A percentile compares a stretch with the other conserved stretches of the same genome.
Evolutionary conservation across 2,888 invertebrate species (phyloP).

Genomic region (Mimachlamys varia): DNA sequence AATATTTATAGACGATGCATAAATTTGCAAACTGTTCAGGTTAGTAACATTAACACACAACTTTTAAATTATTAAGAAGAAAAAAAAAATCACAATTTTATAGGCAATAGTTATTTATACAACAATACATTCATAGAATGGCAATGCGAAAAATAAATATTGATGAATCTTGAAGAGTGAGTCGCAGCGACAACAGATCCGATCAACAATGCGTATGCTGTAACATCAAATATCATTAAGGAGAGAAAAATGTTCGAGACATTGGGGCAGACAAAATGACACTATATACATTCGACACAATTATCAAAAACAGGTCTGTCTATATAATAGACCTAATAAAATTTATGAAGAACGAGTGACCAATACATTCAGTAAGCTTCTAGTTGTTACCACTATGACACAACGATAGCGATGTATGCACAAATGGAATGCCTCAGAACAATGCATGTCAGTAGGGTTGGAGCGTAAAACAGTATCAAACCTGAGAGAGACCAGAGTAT

Average conservation of each 20-base stretch:
- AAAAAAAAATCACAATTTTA: background rate
- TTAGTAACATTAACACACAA: conserved; percentile 29
- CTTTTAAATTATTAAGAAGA: background rate
- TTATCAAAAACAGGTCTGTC: background rate
- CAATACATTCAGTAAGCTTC: conserved; percentile 6
- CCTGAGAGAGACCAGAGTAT: conserved; percentile 34
- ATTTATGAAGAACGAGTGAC: background rate
- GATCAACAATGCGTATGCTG: conserved; percentile 26
- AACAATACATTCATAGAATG: background rate
- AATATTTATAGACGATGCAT: background rate
- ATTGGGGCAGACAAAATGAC: background rate
- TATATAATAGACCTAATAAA: background rate
- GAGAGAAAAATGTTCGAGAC: background rate
- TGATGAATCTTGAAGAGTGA: background rate
- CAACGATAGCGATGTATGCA: conserved; percentile 1
- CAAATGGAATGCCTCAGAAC: conserved; percentile 33
- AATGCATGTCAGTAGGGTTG: conserved; percentile 26
- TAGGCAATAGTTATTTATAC: conserved; percentile 2
- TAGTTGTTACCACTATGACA: background rate
- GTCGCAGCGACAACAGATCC: background rate
- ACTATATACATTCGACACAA: conserved; percentile 18
- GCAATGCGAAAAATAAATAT: conserved; percentile 22
- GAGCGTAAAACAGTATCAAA: conserved; percentile 18
- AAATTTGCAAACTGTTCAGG: background rate
- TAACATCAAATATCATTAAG: conserved; percentile 18